Evolutionary conservation across 2,113 vertebrate genomes (phyloP).

Genomic region (Isichthys henryi): DNA sequence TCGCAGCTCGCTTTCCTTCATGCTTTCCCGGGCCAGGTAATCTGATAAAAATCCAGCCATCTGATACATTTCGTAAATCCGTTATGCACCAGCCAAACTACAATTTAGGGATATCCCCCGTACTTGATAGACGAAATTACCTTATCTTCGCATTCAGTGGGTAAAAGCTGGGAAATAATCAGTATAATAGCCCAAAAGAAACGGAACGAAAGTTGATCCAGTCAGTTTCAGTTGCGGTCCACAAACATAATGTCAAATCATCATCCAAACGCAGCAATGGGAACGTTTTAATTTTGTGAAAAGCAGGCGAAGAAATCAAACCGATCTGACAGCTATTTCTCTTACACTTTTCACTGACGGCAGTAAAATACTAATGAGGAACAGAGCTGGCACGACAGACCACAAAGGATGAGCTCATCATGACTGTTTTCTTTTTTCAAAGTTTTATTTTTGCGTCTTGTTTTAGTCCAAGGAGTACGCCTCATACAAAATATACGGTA

Average conservation of each 20-base stretch:
- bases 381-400: not conserved
- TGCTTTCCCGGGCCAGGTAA: not conserved
- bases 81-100: not conserved
- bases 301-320: not conserved
- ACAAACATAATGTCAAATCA: not conserved
- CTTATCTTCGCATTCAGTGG: not conserved
- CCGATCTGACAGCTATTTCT: not conserved
- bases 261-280: not conserved
- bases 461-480: slow-evolving; percentile 83
- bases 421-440: not conserved
- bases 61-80: not conserved
- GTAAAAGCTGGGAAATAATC: not conserved
- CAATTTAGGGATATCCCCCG: not conserved
- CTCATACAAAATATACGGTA: slow-evolving; percentile 90
- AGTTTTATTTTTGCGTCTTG: slow-evolving; percentile 44
- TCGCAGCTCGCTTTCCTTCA: not conserved
- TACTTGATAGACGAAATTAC: not conserved
- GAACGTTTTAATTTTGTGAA: not conserved
- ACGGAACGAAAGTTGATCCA: not conserved
- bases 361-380: not conserved
- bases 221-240: not conserved
- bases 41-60: not conserved
- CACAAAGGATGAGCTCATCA: slow-evolving; percentile 8
- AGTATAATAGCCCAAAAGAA: not conserved
- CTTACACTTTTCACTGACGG: not conserved